Conservation (phyloP, 2,888 invertebrate genomes). For the Eudemis profundana region DNA sequence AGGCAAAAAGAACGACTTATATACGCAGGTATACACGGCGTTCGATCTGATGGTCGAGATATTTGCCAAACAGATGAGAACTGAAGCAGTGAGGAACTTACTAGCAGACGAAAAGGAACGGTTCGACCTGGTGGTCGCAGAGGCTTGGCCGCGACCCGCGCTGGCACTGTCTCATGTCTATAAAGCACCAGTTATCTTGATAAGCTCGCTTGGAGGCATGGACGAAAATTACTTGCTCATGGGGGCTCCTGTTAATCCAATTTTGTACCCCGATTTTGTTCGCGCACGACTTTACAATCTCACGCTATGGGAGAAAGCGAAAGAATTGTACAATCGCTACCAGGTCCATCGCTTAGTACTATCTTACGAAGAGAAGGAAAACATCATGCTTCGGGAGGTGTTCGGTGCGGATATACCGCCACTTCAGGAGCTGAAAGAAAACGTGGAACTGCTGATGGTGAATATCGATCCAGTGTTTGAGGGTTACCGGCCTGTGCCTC, state of each 20-base stretch:
- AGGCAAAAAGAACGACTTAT: conserved; percentile 4
- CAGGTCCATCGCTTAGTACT: neutral
- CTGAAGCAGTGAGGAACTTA: neutral
- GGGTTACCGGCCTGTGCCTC: conserved; percentile 24
- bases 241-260: conserved; percentile 11
- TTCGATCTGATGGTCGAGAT: conserved; percentile 4
- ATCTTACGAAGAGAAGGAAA: conserved; percentile 10
- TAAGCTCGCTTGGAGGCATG: conserved; percentile 8
- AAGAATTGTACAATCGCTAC: conserved; percentile 19
- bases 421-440: neutral
- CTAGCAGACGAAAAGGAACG: neutral
- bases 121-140: conserved; percentile 30
- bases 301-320: conserved; percentile 27
- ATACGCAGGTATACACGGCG: conserved; percentile 3
- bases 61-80: conserved; percentile 20
- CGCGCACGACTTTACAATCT: conserved; percentile 21
- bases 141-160: conserved; percentile 17
- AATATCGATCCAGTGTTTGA: conserved; percentile 29
- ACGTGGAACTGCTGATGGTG: conserved; percentile 18
- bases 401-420: conserved; percentile 21
- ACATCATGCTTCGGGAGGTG: conserved; percentile 19
- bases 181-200: conserved; percentile 14
- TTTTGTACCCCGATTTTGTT: conserved; percentile 9
- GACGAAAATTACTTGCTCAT: conserved; percentile 21
- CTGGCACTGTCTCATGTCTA: conserved; percentile 12